These are phyloP conservation scores for Crax fasciolata DNA, from an alignment of 2,797 vertebrate genomes.

Conservation along the genomic window DNA sequence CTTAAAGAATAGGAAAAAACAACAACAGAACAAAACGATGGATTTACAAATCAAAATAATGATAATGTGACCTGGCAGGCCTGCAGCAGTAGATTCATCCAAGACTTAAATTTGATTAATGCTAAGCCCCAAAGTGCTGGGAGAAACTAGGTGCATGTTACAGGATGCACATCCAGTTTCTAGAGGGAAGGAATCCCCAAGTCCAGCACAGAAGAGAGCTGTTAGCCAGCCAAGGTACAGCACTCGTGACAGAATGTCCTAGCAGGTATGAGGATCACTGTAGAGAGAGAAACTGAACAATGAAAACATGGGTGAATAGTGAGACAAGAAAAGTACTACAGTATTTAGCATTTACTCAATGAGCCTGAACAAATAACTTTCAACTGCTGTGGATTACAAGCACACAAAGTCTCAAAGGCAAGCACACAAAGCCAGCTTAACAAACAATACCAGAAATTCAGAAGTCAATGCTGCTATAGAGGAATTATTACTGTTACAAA, in stretches of 20 bases:
- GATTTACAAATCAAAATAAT: conserved; percentile 74
- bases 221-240: conserved; percentile 80
- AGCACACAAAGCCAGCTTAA: conserved; percentile 50
- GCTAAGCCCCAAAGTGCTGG: conserved; percentile 73
- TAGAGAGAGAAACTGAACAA: conserved; percentile 84
- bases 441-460: neutral
- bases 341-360: conserved; percentile 65
- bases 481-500: neutral
- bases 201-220: conserved; percentile 77
- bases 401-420: conserved; percentile 9
- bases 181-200: conserved; percentile 78
- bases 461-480: neutral
- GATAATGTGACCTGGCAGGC: conserved; percentile 75
- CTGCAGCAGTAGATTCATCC: conserved; percentile 74
- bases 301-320: conserved; percentile 74
- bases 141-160: conserved; percentile 77
- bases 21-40: conserved; percentile 50
- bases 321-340: conserved; percentile 72
- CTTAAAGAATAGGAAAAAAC: neutral
- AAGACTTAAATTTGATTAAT: conserved; percentile 74
- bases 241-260: conserved; percentile 78
- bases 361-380: conserved; percentile 32
- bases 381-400: conserved; percentile 36
- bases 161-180: conserved; percentile 73
- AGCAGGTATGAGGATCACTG: conserved; percentile 79